These are phyloP conservation scores for Cordilura impudica DNA, from an alignment of 2,888 invertebrate genomes.

Conservation along the genomic window DNA sequence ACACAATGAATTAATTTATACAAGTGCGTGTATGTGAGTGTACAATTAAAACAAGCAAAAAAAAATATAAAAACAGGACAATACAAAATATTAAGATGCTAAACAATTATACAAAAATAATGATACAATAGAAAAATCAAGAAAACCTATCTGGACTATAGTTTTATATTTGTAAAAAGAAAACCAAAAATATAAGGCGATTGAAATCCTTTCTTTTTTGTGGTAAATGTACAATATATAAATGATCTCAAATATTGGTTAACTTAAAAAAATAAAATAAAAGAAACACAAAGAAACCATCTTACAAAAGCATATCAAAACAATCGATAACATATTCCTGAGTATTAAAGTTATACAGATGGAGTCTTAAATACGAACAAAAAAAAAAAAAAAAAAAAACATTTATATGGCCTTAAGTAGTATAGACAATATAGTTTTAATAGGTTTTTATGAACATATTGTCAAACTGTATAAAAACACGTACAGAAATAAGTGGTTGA, in stretches of 20 bases:
- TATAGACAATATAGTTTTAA: slow-evolving; percentile 34
- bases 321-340: slow-evolving; percentile 17
- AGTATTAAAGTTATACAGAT: slow-evolving; percentile 5
- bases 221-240: background rate
- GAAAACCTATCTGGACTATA: background rate
- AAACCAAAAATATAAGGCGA: background rate
- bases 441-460: slow-evolving; percentile 26
- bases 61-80: slow-evolving; percentile 11
- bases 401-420: slow-evolving; percentile 32
- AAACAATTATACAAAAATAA: slow-evolving; percentile 31
- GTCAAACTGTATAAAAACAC: too few species aligned
- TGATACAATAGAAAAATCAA: background rate
- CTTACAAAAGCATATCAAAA: background rate
- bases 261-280: too few species aligned
- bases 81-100: slow-evolving; percentile 32
- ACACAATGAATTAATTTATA: slow-evolving; percentile 50
- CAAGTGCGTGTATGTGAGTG: background rate
- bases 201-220: slow-evolving; percentile 15
- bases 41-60: background rate
- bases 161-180: background rate
- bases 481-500: too few species aligned
- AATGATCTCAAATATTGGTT: background rate
- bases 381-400: background rate
- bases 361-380: too few species aligned
- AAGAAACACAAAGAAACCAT: background rate